A percentile compares a stretch with the other conserved stretches of the same genome.
These are phyloP conservation scores for Channa argus DNA, from an alignment of 2,113 vertebrate species.

Conservation along the genomic window DNA sequence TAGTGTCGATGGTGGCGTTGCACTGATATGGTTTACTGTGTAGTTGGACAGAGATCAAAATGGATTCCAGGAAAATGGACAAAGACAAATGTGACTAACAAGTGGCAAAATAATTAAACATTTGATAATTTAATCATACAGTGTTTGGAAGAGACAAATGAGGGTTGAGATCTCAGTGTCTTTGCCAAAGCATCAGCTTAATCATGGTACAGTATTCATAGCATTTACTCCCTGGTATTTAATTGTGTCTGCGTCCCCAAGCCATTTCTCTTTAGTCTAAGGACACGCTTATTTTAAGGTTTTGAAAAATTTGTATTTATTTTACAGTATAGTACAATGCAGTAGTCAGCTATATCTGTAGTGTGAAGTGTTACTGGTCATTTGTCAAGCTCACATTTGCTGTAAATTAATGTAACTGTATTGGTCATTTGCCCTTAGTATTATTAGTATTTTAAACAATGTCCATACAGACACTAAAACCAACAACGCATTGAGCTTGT, in stretches of 20 bases:
- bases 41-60: slow-evolving; percentile 27
- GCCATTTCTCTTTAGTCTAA: slow-evolving; percentile 5
- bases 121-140: slow-evolving; percentile 54
- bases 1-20: slow-evolving; percentile 8
- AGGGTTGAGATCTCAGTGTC: slow-evolving; percentile 43
- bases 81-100: slow-evolving; percentile 21
- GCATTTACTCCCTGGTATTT: slow-evolving; percentile 20
- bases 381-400: background rate
- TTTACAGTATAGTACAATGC: background rate
- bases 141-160: slow-evolving; percentile 44
- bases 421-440: no score
- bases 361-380: background rate
- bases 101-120: slow-evolving; percentile 42
- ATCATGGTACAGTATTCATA: slow-evolving; percentile 24
- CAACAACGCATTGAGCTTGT: no score
- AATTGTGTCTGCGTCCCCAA: slow-evolving; percentile 23
- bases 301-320: background rate
- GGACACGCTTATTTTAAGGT: background rate
- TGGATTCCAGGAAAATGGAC: background rate
- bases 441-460: no score
- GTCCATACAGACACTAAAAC: no score
- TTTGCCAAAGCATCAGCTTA: slow-evolving; percentile 54
- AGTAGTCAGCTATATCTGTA: background rate
- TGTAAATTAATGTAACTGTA: no score
- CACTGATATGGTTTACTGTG: slow-evolving; percentile 20